Base-by-base conservation (phyloP, 2,888 invertebrate species). In the Deroplatys truncata region DNA sequence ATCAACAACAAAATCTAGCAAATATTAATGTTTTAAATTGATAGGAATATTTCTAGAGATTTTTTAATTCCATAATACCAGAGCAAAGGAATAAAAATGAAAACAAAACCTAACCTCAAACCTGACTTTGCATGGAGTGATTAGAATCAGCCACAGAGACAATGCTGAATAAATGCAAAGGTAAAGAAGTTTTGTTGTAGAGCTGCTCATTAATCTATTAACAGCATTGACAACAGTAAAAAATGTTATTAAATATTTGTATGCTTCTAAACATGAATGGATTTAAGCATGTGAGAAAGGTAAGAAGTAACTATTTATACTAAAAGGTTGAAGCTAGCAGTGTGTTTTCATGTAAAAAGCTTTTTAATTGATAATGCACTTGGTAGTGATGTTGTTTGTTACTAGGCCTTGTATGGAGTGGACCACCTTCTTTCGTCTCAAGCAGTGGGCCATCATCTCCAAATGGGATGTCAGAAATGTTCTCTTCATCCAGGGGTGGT, bases 361-460 rank as follows among this genome's bases (percentile, higher is more conserved):
- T 72, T 5, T 72, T 72, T 72, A 20, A 72, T 72, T 20, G 20
- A 72, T 72, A 72, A 72, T 72, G 56, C 56, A 72, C 56, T 72
- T 20, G 56, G 56, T 72, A 72, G 56, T 72, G 56, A 72, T 72
- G 20, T 72, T 72, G 56, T 72, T 72, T 72, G 56, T 72, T 72
- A 72, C 25, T 72, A 93, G 97, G 97, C 91, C 92, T 94, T 84
- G 94, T 94, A 28, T 98, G 97, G 97, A 97, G 97, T 93, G 97
- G 97, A 5, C 97, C 98, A 10, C 97, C 97, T 0, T 98, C 98
- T 89, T 96, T 97, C 88, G 95, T 97, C 89, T 98, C 98, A 0
- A 94, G 93, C 91, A 93, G 93, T 90, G 97, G 96, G 13, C 98
- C 98, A 0, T 98, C 97, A 0, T 98, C 98, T 1, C 98, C 98